A percentile compares a stretch with the other conserved stretches of the same genome.
These are phyloP conservation scores for Villa cingulata DNA, from an alignment of 2,888 invertebrate species.

Conservation along the genomic window DNA sequence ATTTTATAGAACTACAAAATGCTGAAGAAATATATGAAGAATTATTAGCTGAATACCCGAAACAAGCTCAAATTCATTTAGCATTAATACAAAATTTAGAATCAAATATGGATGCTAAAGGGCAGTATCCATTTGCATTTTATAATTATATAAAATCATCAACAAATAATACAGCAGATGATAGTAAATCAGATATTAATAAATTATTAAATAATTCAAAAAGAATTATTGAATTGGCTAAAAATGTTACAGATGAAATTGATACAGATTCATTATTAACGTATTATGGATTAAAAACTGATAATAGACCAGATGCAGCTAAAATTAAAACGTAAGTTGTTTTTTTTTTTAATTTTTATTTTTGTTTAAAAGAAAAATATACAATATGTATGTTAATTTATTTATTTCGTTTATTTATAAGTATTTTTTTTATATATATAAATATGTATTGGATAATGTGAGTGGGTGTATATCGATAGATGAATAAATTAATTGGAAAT, in stretches of 20 bases:
- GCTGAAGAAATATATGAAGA: constrained; percentile 62
- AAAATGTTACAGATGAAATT: constrained; percentile 54
- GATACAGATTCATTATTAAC: constrained; percentile 68
- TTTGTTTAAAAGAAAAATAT: too few relatives aligned
- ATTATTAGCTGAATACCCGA: constrained; percentile 53
- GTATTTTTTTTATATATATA: too few relatives aligned
- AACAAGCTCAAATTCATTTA: constrained; percentile 61
- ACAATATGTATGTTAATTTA: too few relatives aligned
- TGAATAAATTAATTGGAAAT: too few relatives aligned
- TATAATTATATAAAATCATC: constrained; percentile 12
- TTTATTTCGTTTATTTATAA: too few relatives aligned
- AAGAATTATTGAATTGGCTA: constrained; percentile 47
- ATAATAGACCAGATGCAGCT: constrained; percentile 64
- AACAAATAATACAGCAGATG: constrained; percentile 21
- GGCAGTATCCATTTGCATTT: constrained; percentile 37
- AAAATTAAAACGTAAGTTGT: constrained; percentile 70
- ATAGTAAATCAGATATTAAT: constrained; percentile 21
- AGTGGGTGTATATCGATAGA: too few relatives aligned
- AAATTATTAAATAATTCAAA: constrained; percentile 37
- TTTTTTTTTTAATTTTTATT: too few relatives aligned
- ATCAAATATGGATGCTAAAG: constrained; percentile 28
- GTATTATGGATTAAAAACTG: constrained; percentile 72
- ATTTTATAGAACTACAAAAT: constrained; percentile 43
- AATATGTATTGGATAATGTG: too few relatives aligned
- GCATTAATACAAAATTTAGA: constrained; percentile 70